Percentiles rank a stretch among this genome's conserved stretches.
These are phyloP conservation scores for Hemibagrus wyckioides DNA, from an alignment of 2,113 vertebrate genomes.

Conservation along the genomic window DNA sequence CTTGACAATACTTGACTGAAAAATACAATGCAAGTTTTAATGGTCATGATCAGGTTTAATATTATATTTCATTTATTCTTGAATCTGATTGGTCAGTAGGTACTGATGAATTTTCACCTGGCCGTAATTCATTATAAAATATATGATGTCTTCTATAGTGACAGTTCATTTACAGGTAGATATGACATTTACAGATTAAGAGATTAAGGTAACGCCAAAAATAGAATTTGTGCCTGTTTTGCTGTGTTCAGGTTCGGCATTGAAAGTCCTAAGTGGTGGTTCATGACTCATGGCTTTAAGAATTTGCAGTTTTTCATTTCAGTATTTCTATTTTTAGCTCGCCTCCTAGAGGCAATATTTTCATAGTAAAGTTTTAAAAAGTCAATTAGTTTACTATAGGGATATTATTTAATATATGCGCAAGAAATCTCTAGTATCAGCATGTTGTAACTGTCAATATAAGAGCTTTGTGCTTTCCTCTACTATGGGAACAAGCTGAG, in stretches of 20 bases:
- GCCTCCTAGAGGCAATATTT: too few species aligned
- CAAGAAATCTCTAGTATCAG: not conserved
- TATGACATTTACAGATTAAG: too few species aligned
- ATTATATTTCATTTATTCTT: not conserved
- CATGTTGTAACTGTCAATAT: not conserved
- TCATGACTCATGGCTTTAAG: too few species aligned
- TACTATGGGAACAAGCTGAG: not conserved
- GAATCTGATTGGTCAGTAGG: not conserved
- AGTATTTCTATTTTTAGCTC: too few species aligned
- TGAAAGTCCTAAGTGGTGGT: too few species aligned
- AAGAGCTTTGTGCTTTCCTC: not conserved
- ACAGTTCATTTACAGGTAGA: not conserved
- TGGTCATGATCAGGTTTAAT: not conserved
- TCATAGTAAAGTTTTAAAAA: too few species aligned
- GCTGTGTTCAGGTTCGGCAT: too few species aligned
- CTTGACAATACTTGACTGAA: not conserved
- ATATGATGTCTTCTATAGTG: not conserved
- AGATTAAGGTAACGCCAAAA: not conserved
- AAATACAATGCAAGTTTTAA: not conserved
- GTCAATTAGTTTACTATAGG: not conserved
- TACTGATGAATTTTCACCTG: not conserved
- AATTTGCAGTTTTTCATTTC: too few species aligned
- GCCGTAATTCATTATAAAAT: not conserved
- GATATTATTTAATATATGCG: not conserved
- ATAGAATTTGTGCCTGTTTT: too few species aligned